Base-by-base conservation (phyloP, 2,113 vertebrate genomes). In the Hemiscyllium ocellatum region DNA sequence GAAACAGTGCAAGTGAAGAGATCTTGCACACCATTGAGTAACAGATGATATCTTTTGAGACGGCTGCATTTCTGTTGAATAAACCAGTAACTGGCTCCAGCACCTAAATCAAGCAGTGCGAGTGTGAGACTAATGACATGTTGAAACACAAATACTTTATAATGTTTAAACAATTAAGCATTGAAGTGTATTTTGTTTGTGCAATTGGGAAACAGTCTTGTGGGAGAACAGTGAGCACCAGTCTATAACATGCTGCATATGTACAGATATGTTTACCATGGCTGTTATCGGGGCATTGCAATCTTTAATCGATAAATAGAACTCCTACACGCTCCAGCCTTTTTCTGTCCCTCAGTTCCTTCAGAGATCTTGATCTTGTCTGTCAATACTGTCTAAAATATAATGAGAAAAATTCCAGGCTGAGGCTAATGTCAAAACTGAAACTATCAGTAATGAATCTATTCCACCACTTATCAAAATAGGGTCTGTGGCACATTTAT, bases 111-210 rank as follows among this genome's bases (percentile, higher is more conserved):
- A 90, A 90, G 87, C 52, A 90, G 87, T 90, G 87, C 52, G 26
- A 33, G 50, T 90, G 13, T 90, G 87, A 61, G 52, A 61, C 26
- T 47, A 61, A 33, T 90, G 87, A 61, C 50, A 87, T 87, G 85
- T 87, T 87, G 85, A 52, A 50, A 52, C 50, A 15, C 52, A 61
- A 90, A 65, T 90, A 13, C 87, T 61, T 90, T 61, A 33, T 90
- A 61, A 56, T 65, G 87, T 90, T 90, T 90, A 90, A 61, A 90
- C 52, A 56, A 90, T 33, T 90, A 33, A 56, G 26, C 87, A 56
- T 56, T 90, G 87, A 61, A 90, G 87, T 90, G 52, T 61, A 90
- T 90, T 61, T 52, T 61, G 87, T 90, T 90, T 90, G 29, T 61
- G 33, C 52, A 90, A 61, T 33, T 56, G 50, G 26, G 20, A 83